A percentile compares a stretch with the other conserved stretches of the same genome.
Evolutionary conservation across 1,140 invertebrate genomes (phyloP).

Genomic region (Leptopilina clavipes): DNA sequence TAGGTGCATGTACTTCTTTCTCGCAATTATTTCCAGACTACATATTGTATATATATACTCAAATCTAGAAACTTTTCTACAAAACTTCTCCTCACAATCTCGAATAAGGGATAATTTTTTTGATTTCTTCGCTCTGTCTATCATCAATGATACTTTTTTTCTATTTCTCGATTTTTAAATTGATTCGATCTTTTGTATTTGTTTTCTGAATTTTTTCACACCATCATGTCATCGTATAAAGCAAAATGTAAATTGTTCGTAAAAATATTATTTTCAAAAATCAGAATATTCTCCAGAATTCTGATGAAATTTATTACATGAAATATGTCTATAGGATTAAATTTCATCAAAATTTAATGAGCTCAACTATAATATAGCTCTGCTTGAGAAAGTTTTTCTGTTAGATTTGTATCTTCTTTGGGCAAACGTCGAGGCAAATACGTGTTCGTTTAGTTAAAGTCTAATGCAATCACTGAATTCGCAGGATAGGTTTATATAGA

Average conservation of each 20-base stretch:
- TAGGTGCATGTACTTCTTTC: conserved; percentile 12
- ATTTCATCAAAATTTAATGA: conserved; percentile 3
- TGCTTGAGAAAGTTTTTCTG: not conserved
- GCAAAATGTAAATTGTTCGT: too few species aligned
- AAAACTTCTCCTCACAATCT: not conserved
- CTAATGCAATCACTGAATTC: conserved; percentile 19
- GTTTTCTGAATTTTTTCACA: too few species aligned
- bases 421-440: conserved; percentile 15
- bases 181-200: too few species aligned
- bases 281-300: too few species aligned
- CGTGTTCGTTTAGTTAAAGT: conserved; percentile 18
- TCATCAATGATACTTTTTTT: too few species aligned
- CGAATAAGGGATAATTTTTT: not conserved
- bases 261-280: too few species aligned
- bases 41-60: too few species aligned
- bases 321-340: not conserved
- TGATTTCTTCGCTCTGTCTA: too few species aligned
- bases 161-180: too few species aligned
- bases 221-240: too few species aligned
- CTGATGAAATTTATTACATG: too few species aligned
- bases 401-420: not conserved
- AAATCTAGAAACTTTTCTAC: not conserved
- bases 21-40: conserved; percentile 22
- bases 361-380: not conserved
- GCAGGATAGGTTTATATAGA: not conserved